phyloP scores from a whole-genome alignment of 2,888 invertebrate genomes.

The Stegophylla sp. region DNA sequence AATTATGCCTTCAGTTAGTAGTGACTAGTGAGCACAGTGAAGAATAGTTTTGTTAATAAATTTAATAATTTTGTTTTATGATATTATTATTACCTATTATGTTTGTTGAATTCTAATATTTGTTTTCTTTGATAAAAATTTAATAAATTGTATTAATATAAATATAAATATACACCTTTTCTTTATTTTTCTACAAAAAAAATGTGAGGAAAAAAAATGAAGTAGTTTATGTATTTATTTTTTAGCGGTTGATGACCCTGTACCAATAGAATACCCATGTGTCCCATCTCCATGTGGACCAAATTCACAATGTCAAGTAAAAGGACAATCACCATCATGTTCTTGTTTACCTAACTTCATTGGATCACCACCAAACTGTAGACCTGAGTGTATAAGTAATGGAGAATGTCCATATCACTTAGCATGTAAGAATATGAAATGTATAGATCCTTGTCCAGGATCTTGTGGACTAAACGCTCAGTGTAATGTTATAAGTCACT shows the following conservation, averaged over 20 bases:
- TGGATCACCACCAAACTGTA: conserved; percentile 73
- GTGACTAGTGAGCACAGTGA: no score
- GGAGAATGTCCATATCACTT: conserved; percentile 80
- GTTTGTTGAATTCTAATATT: no score
- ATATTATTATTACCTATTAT: no score
- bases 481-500: conserved; percentile 63
- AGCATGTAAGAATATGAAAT: conserved; percentile 83
- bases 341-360: conserved; percentile 75
- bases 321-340: conserved; percentile 68
- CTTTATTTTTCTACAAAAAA: no score
- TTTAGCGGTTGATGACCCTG: conserved; percentile 60
- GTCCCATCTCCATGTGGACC: conserved; percentile 64
- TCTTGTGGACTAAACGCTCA: conserved; percentile 64
- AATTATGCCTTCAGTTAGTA: no score
- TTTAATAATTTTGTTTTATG: no score
- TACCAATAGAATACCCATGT: conserved; percentile 64
- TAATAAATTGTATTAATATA: neutral
- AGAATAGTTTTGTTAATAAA: no score
- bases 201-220: no score
- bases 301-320: conserved; percentile 64
- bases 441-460: conserved; percentile 75
- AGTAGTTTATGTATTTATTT: neutral
- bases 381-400: conserved; percentile 82
- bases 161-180: neutral
- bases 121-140: no score